phyloP scores from a whole-genome alignment of 2,113 vertebrate genomes.

The Apeltes quadracus region DNA sequence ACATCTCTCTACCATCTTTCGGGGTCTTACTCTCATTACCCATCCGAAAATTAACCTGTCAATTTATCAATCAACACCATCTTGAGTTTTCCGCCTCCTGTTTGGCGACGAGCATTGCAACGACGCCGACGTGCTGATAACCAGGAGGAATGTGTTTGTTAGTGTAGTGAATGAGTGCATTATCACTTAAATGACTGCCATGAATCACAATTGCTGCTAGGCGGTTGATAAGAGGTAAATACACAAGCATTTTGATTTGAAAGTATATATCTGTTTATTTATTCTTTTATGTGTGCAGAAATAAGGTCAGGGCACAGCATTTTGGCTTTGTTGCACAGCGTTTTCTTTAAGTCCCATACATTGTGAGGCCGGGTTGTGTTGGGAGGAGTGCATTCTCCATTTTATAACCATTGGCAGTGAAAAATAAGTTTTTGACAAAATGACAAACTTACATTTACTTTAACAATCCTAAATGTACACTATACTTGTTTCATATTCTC shows the following conservation, averaged over 20 bases:
- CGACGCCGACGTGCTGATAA: conserved; percentile 92
- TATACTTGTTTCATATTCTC: background rate
- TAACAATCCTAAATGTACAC: conserved; percentile 10
- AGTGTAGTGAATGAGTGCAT: conserved; percentile 97
- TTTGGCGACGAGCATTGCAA: conserved; percentile 84
- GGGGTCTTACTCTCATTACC: conserved; percentile 96
- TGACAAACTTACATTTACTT: conserved; percentile 21
- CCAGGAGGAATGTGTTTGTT: conserved; percentile 92
- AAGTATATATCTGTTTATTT: conserved; percentile 68
- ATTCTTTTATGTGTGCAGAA: conserved; percentile 69
- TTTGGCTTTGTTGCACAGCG: conserved; percentile 49
- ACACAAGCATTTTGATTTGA: conserved; percentile 74
- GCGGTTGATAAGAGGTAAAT: conserved; percentile 91
- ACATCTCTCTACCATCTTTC: conserved; percentile 80
- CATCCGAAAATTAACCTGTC: conserved; percentile 99
- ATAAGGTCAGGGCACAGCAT: conserved; percentile 59
- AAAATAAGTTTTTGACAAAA: conserved; percentile 25
- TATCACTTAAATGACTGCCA: conserved; percentile 99
- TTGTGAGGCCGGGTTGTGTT: conserved; percentile 33
- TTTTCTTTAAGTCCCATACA: conserved; percentile 37
- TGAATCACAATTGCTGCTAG: conserved; percentile 98
- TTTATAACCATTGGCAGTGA: conserved; percentile 9
- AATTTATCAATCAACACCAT: conserved; percentile 99
- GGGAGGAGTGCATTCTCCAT: conserved; percentile 24
- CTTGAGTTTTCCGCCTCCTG: conserved; percentile 92